Percentiles rank a stretch among this genome's conserved stretches.
phyloP scores from a whole-genome alignment of 2,797 vertebrate species.

The Bufotes viridis region DNA sequence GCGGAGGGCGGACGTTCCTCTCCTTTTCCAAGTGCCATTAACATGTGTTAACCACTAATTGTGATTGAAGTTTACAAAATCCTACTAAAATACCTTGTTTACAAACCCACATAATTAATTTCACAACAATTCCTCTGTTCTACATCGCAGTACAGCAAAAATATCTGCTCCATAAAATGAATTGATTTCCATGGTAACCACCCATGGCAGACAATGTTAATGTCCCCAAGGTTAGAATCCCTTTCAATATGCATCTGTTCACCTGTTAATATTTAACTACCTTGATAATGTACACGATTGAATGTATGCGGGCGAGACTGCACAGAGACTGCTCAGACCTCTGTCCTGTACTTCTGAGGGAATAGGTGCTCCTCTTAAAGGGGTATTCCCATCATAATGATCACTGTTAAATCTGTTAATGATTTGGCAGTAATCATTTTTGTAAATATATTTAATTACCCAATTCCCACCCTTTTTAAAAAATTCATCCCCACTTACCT shows the following conservation, averaged over 20 bases:
- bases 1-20: neutral
- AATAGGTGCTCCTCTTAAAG: neutral
- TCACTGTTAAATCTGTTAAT: no score
- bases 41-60: constrained; percentile 18
- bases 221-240: constrained; percentile 43
- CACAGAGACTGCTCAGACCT: neutral
- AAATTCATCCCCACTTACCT: no score
- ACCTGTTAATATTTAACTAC: constrained; percentile 53
- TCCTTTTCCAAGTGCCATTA: neutral
- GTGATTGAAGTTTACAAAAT: constrained; percentile 46
- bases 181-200: constrained; percentile 19
- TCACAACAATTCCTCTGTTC: constrained; percentile 35
- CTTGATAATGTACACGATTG: neutral
- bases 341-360: neutral
- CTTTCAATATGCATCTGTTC: constrained; percentile 5
- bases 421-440: no score
- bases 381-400: no score
- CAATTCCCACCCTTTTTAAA: no score
- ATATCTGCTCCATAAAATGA: constrained; percentile 21
- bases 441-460: no score
- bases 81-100: constrained; percentile 17
- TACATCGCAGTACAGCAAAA: neutral
- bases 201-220: no score
- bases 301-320: neutral
- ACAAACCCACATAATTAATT: constrained; percentile 33